These are phyloP conservation scores for Metacarcinus magister DNA, from an alignment of 2,888 invertebrate genomes.

Conservation along the genomic window DNA sequence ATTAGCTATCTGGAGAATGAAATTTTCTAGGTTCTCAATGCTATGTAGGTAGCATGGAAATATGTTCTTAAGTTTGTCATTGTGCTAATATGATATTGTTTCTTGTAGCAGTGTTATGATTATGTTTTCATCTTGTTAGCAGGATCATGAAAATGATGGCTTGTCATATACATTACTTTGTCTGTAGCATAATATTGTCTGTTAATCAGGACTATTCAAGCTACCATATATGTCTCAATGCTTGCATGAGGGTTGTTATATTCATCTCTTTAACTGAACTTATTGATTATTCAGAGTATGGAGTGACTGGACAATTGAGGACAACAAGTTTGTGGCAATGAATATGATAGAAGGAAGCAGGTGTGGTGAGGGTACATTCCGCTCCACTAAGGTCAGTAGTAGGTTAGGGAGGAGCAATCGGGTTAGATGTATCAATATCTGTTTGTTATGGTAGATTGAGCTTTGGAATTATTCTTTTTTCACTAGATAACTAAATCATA, in stretches of 20 bases:
- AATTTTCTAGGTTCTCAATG: not conserved
- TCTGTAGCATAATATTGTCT: not conserved
- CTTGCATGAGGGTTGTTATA: not conserved
- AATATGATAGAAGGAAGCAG: constrained; percentile 77
- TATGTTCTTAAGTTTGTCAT: not conserved
- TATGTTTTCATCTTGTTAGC: no score
- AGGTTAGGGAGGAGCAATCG: not conserved
- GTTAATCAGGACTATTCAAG: no score
- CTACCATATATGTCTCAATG: not conserved
- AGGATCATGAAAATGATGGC: not conserved
- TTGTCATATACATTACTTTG: not conserved
- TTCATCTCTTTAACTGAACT: not conserved
- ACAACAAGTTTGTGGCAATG: constrained; percentile 73
- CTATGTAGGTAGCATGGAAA: not conserved
- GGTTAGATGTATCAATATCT: not conserved
- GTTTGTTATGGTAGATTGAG: not conserved
- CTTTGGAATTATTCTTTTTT: not conserved
- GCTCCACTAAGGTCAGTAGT: constrained; percentile 70
- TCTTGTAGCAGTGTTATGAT: not conserved
- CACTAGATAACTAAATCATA: not conserved
- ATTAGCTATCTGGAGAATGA: not conserved
- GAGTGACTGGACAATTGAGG: constrained; percentile 72
- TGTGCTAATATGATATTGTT: not conserved
- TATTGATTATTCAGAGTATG: constrained; percentile 61
- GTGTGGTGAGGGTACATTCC: constrained; percentile 65